Conservation (phyloP, 1,140 invertebrate species). For the Drosophila bocki region DNA sequence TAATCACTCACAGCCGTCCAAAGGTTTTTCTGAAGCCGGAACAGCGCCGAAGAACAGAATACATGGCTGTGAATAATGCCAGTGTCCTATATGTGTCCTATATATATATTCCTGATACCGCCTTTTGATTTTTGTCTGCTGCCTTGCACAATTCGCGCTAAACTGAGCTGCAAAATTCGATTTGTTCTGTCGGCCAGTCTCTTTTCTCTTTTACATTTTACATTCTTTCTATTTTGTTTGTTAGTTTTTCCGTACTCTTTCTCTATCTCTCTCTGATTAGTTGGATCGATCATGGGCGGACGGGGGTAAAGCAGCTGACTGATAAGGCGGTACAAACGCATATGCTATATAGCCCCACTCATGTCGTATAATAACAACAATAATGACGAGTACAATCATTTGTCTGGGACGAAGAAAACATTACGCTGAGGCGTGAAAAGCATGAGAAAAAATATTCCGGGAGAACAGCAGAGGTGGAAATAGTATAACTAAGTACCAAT, state of each 20-base stretch:
- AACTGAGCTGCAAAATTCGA: constrained; percentile 52
- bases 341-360: constrained; percentile 7
- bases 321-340: constrained; percentile 35
- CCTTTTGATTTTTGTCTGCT: constrained; percentile 46
- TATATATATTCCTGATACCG: constrained; percentile 9
- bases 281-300: constrained; percentile 3
- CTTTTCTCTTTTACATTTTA: constrained; percentile 53
- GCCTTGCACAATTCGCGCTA: constrained; percentile 31
- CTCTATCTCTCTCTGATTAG: constrained; percentile 13
- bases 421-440: constrained; percentile 31
- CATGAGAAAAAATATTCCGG: constrained; percentile 29
- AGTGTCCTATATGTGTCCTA: constrained; percentile 7
- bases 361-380: constrained; percentile 28
- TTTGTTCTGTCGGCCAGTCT: constrained; percentile 36
- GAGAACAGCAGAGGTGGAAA: constrained; percentile 1
- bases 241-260: constrained; percentile 31
- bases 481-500: too few species aligned
- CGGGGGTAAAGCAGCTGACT: constrained; percentile 46
- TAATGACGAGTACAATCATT: constrained; percentile 26
- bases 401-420: constrained; percentile 29
- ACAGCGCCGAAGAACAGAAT: constrained; percentile 29
- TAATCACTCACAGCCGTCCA: constrained; percentile 60
- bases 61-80: constrained; percentile 30
- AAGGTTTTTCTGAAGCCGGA: constrained; percentile 48
- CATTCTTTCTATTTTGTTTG: constrained; percentile 45